These are phyloP conservation scores for Acropora yongei DNA, from an alignment of 64 coral and sea anemone genomes.

Conservation along the genomic window DNA sequence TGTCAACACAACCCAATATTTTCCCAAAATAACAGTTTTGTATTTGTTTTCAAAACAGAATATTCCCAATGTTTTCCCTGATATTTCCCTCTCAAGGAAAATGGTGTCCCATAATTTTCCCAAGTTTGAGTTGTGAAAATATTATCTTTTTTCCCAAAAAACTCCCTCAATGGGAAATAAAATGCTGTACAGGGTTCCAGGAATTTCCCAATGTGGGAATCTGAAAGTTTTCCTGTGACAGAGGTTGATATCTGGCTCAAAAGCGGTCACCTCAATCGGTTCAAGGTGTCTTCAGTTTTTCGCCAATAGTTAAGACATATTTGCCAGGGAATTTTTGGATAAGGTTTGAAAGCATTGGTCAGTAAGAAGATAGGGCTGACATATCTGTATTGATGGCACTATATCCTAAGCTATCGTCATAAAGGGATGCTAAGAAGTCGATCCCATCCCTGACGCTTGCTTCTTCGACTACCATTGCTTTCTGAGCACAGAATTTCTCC, in stretches of 20 bases:
- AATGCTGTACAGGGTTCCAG: not conserved
- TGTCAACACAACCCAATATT: not conserved
- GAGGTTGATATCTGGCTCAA: too few relatives aligned
- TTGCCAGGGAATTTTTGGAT: too few relatives aligned
- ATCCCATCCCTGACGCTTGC: constrained; percentile 24
- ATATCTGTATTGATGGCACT: constrained; percentile 59
- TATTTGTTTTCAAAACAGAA: not conserved
- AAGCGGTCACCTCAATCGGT: too few relatives aligned
- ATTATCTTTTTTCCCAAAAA: not conserved
- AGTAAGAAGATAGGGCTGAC: constrained; percentile 28
- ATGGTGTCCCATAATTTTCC: not conserved
- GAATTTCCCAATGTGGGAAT: not conserved
- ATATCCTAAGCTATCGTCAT: constrained; percentile 32
- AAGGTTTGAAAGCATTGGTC: too few relatives aligned
- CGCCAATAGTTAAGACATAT: too few relatives aligned
- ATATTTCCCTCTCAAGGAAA: not conserved
- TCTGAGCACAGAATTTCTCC: constrained; percentile 27
- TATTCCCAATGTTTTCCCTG: not conserved
- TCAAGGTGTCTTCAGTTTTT: too few relatives aligned
- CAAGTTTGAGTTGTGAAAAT: not conserved
- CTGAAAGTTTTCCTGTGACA: too few relatives aligned
- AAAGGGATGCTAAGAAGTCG: constrained; percentile 54
- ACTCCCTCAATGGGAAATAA: not conserved
- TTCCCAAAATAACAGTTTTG: not conserved
- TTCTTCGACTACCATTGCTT: not conserved